These are phyloP conservation scores for Esox lucius DNA, from an alignment of 2,797 vertebrate genomes.

Conservation along the genomic window DNA sequence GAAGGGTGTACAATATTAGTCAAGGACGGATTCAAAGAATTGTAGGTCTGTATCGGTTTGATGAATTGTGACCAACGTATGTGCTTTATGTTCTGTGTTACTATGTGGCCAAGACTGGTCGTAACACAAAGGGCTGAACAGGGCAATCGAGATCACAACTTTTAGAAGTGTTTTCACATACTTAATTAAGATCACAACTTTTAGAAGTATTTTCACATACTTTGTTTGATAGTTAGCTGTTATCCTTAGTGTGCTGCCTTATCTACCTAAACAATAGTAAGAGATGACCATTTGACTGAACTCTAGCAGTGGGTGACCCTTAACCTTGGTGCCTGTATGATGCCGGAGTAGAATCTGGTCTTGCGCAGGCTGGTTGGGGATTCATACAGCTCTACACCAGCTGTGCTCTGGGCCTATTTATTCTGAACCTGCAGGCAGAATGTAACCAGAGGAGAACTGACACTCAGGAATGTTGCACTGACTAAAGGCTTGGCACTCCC, in stretches of 20 bases:
- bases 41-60: not conserved
- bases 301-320: constrained; percentile 48
- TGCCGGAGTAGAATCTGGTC: constrained; percentile 40
- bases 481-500: constrained; percentile 52
- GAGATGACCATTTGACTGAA: constrained; percentile 49
- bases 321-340: constrained; percentile 35
- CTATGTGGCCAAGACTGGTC: not conserved
- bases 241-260: constrained; percentile 37
- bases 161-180: constrained; percentile 17
- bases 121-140: not conserved
- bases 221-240: constrained; percentile 26
- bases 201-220: constrained; percentile 18
- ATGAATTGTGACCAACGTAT: not conserved
- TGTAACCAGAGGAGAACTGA: constrained; percentile 73
- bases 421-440: constrained; percentile 69
- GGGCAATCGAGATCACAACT: not conserved
- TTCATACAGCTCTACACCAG: constrained; percentile 43
- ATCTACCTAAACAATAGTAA: constrained; percentile 17
- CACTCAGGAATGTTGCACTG: constrained; percentile 78
- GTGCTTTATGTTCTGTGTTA: not conserved
- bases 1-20: not conserved
- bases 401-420: constrained; percentile 61
- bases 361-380: constrained; percentile 52
- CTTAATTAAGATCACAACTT: not conserved
- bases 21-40: not conserved